Evolutionary conservation across 2,888 invertebrate species (phyloP).

Genomic region (Acanthosepion pharaonis): DNA sequence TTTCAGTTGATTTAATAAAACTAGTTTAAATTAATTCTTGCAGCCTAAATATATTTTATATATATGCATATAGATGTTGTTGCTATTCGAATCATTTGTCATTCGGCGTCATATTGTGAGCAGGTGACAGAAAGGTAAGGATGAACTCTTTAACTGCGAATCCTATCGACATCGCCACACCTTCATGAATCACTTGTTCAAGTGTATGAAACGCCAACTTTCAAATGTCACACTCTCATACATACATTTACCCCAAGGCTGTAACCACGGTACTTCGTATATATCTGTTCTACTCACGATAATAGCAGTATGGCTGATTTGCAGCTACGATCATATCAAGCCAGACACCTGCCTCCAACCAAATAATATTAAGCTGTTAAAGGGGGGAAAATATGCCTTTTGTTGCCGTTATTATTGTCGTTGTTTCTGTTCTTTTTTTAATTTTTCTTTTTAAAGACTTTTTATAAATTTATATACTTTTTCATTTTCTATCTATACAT

Average conservation of each 20-base stretch:
- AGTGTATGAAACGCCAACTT: neutral
- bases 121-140: neutral
- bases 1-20: too few species aligned
- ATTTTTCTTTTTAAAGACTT: too few species aligned
- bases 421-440: neutral
- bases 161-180: neutral
- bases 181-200: slow-evolving; percentile 11
- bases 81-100: neutral
- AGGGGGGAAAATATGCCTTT: neutral
- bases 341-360: neutral
- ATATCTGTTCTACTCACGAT: neutral
- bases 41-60: neutral
- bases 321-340: neutral
- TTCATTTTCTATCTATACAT: too few species aligned
- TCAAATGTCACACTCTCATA: neutral
- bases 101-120: neutral
- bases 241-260: neutral
- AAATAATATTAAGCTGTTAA: neutral
- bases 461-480: too few species aligned
- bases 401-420: neutral
- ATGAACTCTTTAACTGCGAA: neutral
- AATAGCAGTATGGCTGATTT: neutral
- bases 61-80: neutral
- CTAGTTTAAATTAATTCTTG: too few species aligned
- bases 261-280: neutral